Percentiles rank a stretch among this genome's conserved stretches.
Evolutionary conservation across 2,797 vertebrate species (phyloP).

Genomic region (Sebastolobus alascanus): DNA sequence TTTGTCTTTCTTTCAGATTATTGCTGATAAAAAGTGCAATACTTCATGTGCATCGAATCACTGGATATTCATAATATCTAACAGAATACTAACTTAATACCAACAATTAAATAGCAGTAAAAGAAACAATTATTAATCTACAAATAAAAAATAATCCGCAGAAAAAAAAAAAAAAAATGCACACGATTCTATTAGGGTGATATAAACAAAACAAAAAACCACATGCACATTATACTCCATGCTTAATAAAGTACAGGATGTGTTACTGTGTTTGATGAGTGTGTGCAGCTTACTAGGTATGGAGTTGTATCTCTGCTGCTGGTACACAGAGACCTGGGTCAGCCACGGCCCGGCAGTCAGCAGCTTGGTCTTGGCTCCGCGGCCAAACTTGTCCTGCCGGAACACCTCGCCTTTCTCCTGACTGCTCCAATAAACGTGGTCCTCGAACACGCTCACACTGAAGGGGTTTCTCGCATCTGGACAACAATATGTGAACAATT

Average conservation of each 20-base stretch:
- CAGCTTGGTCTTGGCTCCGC: constrained; percentile 87
- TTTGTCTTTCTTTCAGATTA: not conserved
- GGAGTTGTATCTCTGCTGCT: constrained; percentile 91
- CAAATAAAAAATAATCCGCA: not conserved
- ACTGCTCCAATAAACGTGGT: constrained; percentile 92
- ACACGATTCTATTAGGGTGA: not conserved
- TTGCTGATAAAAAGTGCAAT: not conserved
- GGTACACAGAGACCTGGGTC: constrained; percentile 92
- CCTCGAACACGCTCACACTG: constrained; percentile 92
- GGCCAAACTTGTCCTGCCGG: constrained; percentile 93
- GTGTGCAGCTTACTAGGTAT: constrained; percentile 68
- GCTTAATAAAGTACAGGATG: not conserved
- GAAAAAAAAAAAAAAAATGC: not conserved
- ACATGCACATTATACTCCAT: not conserved
- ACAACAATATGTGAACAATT: not conserved
- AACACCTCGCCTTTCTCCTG: constrained; percentile 94
- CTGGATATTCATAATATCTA: not conserved
- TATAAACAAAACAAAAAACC: not conserved
- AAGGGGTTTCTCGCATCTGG: constrained; percentile 88
- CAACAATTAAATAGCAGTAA: not conserved
- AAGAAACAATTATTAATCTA: not conserved
- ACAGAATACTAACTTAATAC: not conserved
- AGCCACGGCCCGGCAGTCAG: constrained; percentile 93
- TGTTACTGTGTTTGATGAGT: not conserved
- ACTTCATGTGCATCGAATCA: not conserved